Evolutionary conservation across 2,113 vertebrate genomes (phyloP).

Genomic region (Sciurus niger): DNA sequence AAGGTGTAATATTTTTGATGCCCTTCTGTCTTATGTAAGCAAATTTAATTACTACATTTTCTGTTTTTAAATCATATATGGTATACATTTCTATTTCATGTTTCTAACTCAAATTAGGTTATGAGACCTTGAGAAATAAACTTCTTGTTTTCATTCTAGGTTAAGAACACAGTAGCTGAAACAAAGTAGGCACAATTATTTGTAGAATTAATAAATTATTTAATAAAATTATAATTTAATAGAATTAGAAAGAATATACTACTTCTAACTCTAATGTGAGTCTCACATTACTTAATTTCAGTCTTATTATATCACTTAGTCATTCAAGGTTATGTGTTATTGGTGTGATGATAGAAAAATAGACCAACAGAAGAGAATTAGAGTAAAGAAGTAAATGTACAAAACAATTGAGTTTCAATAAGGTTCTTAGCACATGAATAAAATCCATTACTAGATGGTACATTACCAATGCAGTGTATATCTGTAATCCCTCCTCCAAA

Average conservation of each 20-base stretch:
- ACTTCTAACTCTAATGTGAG: background rate
- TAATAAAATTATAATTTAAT: background rate
- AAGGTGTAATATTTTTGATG: background rate
- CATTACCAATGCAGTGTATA: background rate
- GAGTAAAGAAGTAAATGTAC: background rate
- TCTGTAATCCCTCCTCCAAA: too few relatives aligned
- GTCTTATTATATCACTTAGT: background rate
- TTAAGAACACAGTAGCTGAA: background rate
- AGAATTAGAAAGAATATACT: background rate
- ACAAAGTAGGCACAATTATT: background rate
- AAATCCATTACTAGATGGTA: background rate
- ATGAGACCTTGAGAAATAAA: background rate
- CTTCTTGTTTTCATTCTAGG: background rate
- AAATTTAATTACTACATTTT: background rate
- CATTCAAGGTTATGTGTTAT: background rate
- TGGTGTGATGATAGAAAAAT: background rate
- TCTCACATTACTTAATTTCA: constrained; percentile 6
- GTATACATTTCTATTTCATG: background rate
- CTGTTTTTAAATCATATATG: background rate
- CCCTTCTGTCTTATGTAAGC: background rate
- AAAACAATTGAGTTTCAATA: background rate
- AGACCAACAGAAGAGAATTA: background rate
- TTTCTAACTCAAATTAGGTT: background rate
- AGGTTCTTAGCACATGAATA: background rate
- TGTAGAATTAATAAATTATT: background rate